Evolutionary conservation across 2,113 vertebrate species (phyloP).

Genomic region (Solea senegalensis): DNA sequence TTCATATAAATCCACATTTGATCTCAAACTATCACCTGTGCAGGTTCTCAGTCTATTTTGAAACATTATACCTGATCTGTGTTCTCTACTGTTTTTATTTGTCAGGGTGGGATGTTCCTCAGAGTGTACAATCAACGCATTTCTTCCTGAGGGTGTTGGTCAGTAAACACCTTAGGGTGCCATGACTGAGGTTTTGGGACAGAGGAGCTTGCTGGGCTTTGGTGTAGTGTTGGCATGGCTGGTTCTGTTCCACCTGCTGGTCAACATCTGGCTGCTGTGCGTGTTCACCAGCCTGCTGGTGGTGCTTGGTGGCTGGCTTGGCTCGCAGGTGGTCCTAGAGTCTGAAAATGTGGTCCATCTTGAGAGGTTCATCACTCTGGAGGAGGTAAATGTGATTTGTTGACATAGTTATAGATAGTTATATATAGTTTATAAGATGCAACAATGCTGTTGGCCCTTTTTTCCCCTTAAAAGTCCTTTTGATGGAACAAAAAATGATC

Average conservation of each 20-base stretch:
- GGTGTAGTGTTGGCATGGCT: conserved; percentile 83
- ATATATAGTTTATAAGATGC: too few species aligned
- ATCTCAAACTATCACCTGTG: not conserved
- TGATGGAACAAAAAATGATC: too few species aligned
- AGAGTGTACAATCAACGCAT: conserved; percentile 6
- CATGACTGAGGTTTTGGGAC: conserved; percentile 76
- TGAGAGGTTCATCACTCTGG: conserved; percentile 86
- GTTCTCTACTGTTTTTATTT: not conserved
- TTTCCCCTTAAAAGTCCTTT: too few species aligned
- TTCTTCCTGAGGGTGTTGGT: not conserved
- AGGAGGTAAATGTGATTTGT: conserved; percentile 32
- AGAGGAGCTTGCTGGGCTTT: conserved; percentile 78
- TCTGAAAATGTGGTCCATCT: conserved; percentile 82
- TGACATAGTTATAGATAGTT: too few species aligned
- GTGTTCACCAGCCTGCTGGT: conserved; percentile 85
- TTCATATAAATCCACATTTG: too few species aligned
- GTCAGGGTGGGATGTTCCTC: conserved; percentile 15
- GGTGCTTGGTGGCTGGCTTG: conserved; percentile 88
- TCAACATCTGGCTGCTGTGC: conserved; percentile 87
- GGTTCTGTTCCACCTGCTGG: conserved; percentile 86
- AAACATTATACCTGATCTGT: not conserved
- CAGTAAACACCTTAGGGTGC: not conserved
- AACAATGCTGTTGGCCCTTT: too few species aligned
- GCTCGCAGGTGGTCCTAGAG: conserved; percentile 75
- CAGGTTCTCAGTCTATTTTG: not conserved